phyloP scores from a whole-genome alignment of 2,888 invertebrate genomes.

The Suillia variegata region DNA sequence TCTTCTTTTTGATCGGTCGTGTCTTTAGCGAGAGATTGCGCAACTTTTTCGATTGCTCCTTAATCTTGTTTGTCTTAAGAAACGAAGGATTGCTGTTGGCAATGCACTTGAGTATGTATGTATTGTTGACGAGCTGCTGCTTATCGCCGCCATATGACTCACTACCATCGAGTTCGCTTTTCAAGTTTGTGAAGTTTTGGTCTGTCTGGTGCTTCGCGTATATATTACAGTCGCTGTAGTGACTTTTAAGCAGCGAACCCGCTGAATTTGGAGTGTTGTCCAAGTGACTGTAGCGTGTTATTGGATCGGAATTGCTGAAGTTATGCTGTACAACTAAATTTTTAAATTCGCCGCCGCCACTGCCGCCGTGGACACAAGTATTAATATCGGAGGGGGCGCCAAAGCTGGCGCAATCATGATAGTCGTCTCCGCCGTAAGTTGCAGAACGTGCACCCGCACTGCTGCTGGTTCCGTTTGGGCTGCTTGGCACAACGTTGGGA shows the following conservation, averaged over 20 bases:
- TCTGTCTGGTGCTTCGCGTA: slow-evolving; percentile 51
- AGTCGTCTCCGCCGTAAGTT: slow-evolving; percentile 47
- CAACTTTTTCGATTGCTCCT: slow-evolving; percentile 59
- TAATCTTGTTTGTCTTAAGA: slow-evolving; percentile 58
- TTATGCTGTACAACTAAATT: slow-evolving; percentile 45
- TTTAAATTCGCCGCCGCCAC: slow-evolving; percentile 31
- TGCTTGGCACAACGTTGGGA: slow-evolving; percentile 37
- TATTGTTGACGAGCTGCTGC: slow-evolving; percentile 57
- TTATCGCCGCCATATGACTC: slow-evolving; percentile 48
- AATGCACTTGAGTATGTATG: slow-evolving; percentile 60
- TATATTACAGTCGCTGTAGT: slow-evolving; percentile 58
- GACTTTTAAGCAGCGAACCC: slow-evolving; percentile 49
- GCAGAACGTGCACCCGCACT: slow-evolving; percentile 41
- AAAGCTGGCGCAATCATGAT: slow-evolving; percentile 33
- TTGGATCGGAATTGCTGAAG: slow-evolving; percentile 49
- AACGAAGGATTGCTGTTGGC: slow-evolving; percentile 61
- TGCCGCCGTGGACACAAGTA: too few relatives aligned
- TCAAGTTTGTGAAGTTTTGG: slow-evolving; percentile 44
- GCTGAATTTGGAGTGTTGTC: slow-evolving; percentile 30
- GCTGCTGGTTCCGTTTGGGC: slow-evolving; percentile 43
- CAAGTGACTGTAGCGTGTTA: slow-evolving; percentile 41
- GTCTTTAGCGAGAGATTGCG: slow-evolving; percentile 58
- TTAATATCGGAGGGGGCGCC: slow-evolving; percentile 20
- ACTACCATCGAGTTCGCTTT: slow-evolving; percentile 41
- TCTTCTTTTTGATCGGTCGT: slow-evolving; percentile 53